phyloP scores from a whole-genome alignment of 1,140 invertebrate genomes.

The Agrilus planipennis region DNA sequence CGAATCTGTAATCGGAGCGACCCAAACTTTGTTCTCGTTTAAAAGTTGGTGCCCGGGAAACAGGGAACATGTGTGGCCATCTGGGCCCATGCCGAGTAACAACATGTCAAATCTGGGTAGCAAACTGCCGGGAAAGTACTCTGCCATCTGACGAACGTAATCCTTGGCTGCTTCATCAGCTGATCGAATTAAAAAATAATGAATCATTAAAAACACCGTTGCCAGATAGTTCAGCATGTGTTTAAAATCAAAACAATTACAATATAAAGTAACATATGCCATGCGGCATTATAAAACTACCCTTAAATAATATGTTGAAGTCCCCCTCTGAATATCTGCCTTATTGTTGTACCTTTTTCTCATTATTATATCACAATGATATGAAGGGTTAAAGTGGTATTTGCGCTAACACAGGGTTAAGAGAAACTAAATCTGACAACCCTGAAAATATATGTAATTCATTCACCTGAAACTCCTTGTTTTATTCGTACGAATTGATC shows the following conservation, averaged over 20 bases:
- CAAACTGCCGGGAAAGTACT: conserved; percentile 44
- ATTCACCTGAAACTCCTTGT: conserved; percentile 49
- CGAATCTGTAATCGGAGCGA: conserved; percentile 80
- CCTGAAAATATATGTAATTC: conserved; percentile 1
- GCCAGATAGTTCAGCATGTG: too few species aligned
- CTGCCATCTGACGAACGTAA: conserved; percentile 56
- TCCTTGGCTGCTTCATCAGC: conserved; percentile 71
- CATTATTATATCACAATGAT: too few species aligned
- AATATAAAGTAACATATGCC: too few species aligned
- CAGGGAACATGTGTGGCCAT: conserved; percentile 96
- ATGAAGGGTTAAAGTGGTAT: too few species aligned
- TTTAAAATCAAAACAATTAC: too few species aligned
- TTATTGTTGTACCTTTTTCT: too few species aligned
- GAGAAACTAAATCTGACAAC: too few species aligned
- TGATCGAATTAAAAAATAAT: conserved; percentile 39
- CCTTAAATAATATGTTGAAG: too few species aligned
- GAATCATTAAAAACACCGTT: too few species aligned
- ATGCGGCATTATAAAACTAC: too few species aligned
- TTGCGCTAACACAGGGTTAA: too few species aligned
- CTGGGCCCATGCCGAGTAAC: conserved; percentile 90
- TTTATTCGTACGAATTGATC: conserved; percentile 60
- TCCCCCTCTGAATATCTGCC: too few species aligned
- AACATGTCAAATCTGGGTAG: conserved; percentile 74
- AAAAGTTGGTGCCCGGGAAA: conserved; percentile 80
- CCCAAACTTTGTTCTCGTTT: conserved; percentile 53